Evolutionary conservation across 2,888 invertebrate genomes (phyloP), one percentile per base, ranked within the genome.

Genomic region (Scaptomyza cyrtandrae): DNA sequence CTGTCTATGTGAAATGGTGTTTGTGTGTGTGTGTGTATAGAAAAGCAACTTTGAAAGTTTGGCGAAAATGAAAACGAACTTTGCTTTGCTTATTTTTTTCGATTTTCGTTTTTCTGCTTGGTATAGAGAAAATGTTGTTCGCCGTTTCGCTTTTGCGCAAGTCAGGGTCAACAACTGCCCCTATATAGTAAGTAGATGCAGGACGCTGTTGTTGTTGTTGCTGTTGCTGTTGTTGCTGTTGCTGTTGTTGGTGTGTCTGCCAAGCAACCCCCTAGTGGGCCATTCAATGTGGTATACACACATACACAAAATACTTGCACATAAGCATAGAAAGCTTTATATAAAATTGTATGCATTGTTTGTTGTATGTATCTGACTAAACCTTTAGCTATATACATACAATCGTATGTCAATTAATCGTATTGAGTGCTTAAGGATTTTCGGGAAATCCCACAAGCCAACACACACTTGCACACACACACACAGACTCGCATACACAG

Each of bases 101-200:
- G 52, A 60, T 54, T 57, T 31, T 13, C 44, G 14, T 49, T 54
- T 29, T 43, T 27, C 50, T 44, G 52, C 24, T 52, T 52, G 63
- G 80, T 80, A 68, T 79, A 85, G 77, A 88, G 87, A 85, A 75
- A 72, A 63, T 60, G 16, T 66, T 64, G 71, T 71, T 74, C 61
- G 74, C 61, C 49, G 57, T 63, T 82, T 75, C 67, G 78, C 63
- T 75, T 79, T 88, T 90, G 90, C 90, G 90, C 90, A 90, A 91
- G 90, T 90, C 90, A 89, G 89, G 90, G 90, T 90, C 90, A 90
- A 90, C 78, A 90, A 86, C 78, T 80, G 75, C 73, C 78, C 72
- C 74, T 71, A 69, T 61, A 55, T 65, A 62, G 7, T 41, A 41
- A 50, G 35, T 52, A 52, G 78, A 80, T 86, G 85, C 79, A 64